Evolutionary conservation across 2,888 invertebrate genomes (phyloP), one percentile per base, ranked within the genome.

Genomic region (Ormyrus rosae): DNA sequence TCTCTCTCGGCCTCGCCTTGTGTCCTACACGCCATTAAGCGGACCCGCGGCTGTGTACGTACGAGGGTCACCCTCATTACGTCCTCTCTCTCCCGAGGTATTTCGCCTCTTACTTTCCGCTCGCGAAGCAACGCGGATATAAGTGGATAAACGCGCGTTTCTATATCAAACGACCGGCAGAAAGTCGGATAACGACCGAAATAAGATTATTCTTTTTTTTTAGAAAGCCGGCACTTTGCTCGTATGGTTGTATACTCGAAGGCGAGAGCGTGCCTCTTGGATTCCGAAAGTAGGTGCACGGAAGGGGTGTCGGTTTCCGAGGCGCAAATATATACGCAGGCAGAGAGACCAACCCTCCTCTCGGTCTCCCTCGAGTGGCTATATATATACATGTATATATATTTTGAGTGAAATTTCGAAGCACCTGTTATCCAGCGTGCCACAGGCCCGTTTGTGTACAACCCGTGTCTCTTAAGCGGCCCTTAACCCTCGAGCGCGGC

Each of bases 391-490:
- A 19, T 19, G 2, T 19, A 19, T 8, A 48, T 73, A 69, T 55
- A 77, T 78, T 56, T 61, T 34, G 45, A 10, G 19, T 53, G 72
- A 65, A 78, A 78, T 64, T 78, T 70, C 34, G 80, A 56, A 70
- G 81, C 78, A 81, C 78, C 81, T 78, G 78, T 71, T 71, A 67
- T 78, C 61, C 74, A 13, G 19, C 9, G 51, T n/a, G 8, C 56
- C 34, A 34, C 34, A 34, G 34, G 34, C 4, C 34, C 34, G 34
- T 34, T 34, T 34, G 34, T 34, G 34, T 34, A 34, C 34, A 19
- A 19, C 67, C 19, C 13, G 13, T 13, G 67, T 50, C 76, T 60
- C 81, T 81, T 65, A 70, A 78, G 70, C 74, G 75, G 74, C 71
- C 81, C 81, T 81, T 63, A 78, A 81, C 74, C 74, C 81, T 67